A percentile compares a stretch with the other conserved stretches of the same genome.
phyloP scores from a whole-genome alignment of 2,888 invertebrate genomes.

The Synanthedon vespiformis region DNA sequence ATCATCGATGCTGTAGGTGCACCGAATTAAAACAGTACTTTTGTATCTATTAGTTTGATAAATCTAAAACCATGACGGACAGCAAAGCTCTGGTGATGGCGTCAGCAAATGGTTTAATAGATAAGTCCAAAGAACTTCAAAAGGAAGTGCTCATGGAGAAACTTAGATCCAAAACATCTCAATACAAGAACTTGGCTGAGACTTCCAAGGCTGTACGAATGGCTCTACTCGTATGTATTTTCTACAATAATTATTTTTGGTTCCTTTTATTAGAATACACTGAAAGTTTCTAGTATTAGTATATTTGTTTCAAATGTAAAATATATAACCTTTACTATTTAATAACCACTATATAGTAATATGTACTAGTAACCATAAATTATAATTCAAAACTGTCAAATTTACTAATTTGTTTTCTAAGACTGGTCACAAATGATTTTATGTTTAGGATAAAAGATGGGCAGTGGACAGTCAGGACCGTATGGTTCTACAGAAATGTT shows the following conservation, averaged over 20 bases:
- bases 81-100: conserved; percentile 40
- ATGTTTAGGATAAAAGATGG: conserved; percentile 85
- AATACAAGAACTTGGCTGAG: conserved; percentile 85
- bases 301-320: too few species aligned
- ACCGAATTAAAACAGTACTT: too few species aligned
- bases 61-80: conserved; percentile 35
- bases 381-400: background rate
- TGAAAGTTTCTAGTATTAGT: too few species aligned
- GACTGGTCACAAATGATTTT: conserved; percentile 10
- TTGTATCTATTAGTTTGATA: too few species aligned
- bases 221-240: conserved; percentile 80
- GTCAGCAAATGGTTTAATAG: conserved; percentile 37
- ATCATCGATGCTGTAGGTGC: too few species aligned
- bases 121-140: conserved; percentile 71
- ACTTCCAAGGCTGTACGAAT: conserved; percentile 89
- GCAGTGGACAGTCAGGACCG: conserved; percentile 88
- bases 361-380: background rate
- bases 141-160: conserved; percentile 93
- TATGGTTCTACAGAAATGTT: conserved; percentile 87
- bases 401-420: conserved; percentile 1
- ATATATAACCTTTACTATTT: too few species aligned
- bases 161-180: conserved; percentile 84
- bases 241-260: background rate
- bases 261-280: too few species aligned
- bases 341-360: too few species aligned